A percentile compares a stretch with the other conserved stretches of the same genome.
Evolutionary conservation across 2,797 vertebrate species (phyloP).

Genomic region (Pelobates cultripes): DNA sequence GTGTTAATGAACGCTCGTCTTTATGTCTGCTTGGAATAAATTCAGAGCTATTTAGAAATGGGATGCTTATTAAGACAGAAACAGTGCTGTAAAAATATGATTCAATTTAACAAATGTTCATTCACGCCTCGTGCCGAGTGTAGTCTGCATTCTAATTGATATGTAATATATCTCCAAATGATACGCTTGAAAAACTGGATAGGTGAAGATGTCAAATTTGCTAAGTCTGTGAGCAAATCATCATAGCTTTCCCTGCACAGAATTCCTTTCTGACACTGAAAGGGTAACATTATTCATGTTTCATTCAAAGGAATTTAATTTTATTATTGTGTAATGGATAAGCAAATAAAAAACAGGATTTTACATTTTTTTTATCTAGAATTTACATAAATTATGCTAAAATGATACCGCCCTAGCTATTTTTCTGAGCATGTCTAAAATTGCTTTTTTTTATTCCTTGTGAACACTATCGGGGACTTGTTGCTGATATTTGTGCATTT

Average conservation of each 20-base stretch:
- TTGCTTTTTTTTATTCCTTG: too few relatives aligned
- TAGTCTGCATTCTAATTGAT: background rate
- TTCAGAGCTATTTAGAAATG: slow-evolving; percentile 38
- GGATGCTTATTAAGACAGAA: slow-evolving; percentile 38
- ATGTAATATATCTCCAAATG: slow-evolving; percentile 2
- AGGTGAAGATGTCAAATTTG: slow-evolving; percentile 36
- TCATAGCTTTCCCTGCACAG: slow-evolving; percentile 1
- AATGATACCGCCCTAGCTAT: too few relatives aligned
- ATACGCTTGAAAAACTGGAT: slow-evolving; percentile 7
- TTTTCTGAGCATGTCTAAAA: too few relatives aligned
- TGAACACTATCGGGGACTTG: too few relatives aligned
- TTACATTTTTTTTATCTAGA: too few relatives aligned
- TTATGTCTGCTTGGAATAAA: slow-evolving; percentile 38
- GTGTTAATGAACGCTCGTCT: slow-evolving; percentile 39
- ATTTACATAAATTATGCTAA: too few relatives aligned
- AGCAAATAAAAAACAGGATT: too few relatives aligned
- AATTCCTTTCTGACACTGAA: background rate
- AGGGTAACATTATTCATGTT: background rate
- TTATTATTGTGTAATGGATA: too few relatives aligned
- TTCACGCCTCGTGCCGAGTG: slow-evolving; percentile 22
- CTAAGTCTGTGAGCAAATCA: background rate
- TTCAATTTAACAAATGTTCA: slow-evolving; percentile 25
- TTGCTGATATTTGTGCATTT: too few relatives aligned
- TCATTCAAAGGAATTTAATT: background rate
- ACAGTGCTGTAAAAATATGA: slow-evolving; percentile 27